Evolutionary conservation across 2,888 invertebrate species (phyloP).

Genomic region (Myathropa florea): DNA sequence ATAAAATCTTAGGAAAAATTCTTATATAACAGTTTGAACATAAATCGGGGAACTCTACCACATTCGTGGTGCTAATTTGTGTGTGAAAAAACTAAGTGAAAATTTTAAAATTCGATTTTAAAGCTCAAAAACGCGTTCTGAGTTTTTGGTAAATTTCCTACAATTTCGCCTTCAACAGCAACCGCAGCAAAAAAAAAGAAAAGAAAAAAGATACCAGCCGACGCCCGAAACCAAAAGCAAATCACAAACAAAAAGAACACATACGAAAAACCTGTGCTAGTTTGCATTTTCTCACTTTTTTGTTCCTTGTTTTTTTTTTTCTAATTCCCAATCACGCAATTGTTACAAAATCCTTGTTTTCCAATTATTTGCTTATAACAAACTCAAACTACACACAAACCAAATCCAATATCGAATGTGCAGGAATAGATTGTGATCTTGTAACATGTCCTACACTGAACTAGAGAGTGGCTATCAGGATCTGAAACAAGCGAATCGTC

Average conservation of each 20-base stretch:
- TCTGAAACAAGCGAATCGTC: constrained; percentile 86
- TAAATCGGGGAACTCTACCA: neutral
- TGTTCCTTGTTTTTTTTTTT: constrained; percentile 12
- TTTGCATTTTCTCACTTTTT: constrained; percentile 36
- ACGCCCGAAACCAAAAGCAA: constrained; percentile 17
- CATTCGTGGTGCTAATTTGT: neutral
- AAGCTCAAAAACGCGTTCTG: constrained; percentile 4
- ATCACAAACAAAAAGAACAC: constrained; percentile 5
- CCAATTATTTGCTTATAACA: neutral
- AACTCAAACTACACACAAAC: neutral
- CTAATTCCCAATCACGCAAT: constrained; percentile 10
- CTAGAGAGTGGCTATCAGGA: constrained; percentile 96
- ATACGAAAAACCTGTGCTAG: constrained; percentile 2
- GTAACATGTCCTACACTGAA: constrained; percentile 93
- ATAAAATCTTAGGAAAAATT: constrained; percentile 24
- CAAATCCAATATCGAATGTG: constrained; percentile 35
- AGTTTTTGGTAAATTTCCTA: constrained; percentile 26
- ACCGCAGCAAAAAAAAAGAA: neutral
- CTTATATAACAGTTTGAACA: constrained; percentile 43
- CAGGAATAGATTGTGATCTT: constrained; percentile 36
- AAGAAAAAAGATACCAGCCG: neutral
- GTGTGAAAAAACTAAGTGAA: neutral
- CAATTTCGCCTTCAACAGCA: constrained; percentile 4
- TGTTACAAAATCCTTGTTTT: constrained; percentile 1
- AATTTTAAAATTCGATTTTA: neutral